Evolutionary conservation across 2,797 vertebrate genomes (phyloP).

Genomic region (Pseudotriccus pelzelni): DNA sequence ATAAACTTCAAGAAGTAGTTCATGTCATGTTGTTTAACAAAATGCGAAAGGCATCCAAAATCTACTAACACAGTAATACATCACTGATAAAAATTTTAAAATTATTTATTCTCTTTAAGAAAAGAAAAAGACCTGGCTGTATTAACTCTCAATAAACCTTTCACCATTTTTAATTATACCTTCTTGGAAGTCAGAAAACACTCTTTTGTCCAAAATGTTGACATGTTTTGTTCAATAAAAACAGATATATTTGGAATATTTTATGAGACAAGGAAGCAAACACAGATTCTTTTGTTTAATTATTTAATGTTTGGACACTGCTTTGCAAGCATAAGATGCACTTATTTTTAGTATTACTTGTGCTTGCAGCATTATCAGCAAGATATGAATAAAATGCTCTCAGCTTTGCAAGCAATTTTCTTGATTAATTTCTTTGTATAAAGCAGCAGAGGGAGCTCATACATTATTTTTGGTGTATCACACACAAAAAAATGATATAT

Average conservation of each 20-base stretch:
- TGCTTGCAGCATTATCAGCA: conserved; percentile 27
- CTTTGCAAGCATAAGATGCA: conserved; percentile 1
- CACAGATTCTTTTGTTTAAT: conserved; percentile 24
- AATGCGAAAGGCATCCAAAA: conserved; percentile 30
- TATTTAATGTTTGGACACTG: background rate
- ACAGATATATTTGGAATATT: conserved; percentile 44
- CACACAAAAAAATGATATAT: conserved; percentile 48
- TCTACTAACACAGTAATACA: background rate
- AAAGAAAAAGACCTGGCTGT: background rate
- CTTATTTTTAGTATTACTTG: conserved; percentile 31
- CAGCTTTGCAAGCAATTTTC: conserved; percentile 52
- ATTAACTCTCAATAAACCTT: background rate
- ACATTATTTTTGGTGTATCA: conserved; percentile 68
- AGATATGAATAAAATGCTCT: conserved; percentile 45
- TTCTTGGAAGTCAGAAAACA: conserved; percentile 53
- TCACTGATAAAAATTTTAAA: background rate
- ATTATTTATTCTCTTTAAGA: background rate
- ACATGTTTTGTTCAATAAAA: conserved; percentile 18
- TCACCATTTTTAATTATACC: conserved; percentile 44
- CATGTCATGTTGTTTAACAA: conserved; percentile 9
- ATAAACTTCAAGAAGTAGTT: conserved; percentile 49
- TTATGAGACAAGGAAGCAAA: conserved; percentile 35
- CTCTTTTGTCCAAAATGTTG: conserved; percentile 19
- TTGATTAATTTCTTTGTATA: conserved; percentile 70
- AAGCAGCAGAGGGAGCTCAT: conserved; percentile 78